These are phyloP conservation scores for Diogma glabrata DNA, from an alignment of 2,888 invertebrate species.

Conservation along the genomic window DNA sequence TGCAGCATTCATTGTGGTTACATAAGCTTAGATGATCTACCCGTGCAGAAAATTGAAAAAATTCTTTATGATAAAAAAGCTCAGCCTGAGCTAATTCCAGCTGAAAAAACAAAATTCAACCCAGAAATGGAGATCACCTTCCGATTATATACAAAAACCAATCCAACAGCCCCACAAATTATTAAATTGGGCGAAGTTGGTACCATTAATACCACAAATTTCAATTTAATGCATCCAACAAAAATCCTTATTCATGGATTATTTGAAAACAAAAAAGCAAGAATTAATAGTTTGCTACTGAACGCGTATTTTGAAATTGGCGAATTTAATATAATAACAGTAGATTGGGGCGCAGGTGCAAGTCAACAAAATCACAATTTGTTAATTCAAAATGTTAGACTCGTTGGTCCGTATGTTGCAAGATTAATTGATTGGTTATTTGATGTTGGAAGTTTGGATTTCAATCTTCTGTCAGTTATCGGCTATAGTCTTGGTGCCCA, in stretches of 20 bases:
- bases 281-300: slow-evolving; percentile 28
- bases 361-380: slow-evolving; percentile 29
- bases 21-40: too few relatives aligned
- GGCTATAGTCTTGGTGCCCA: slow-evolving; percentile 49
- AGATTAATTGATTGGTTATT: slow-evolving; percentile 26
- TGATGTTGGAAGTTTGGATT: slow-evolving; percentile 18
- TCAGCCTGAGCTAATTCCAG: too few relatives aligned
- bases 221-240: slow-evolving; percentile 20
- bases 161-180: slow-evolving; percentile 14
- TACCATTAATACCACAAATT: slow-evolving; percentile 19
- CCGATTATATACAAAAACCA: background rate
- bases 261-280: slow-evolving; percentile 29
- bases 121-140: background rate
- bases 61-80: too few relatives aligned
- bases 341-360: slow-evolving; percentile 31
- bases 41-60: too few relatives aligned
- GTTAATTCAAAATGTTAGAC: slow-evolving; percentile 25
- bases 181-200: slow-evolving; percentile 16
- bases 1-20: too few relatives aligned
- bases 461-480: slow-evolving; percentile 31
- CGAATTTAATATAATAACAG: slow-evolving; percentile 29
- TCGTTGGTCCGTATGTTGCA: slow-evolving; percentile 26
- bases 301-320: slow-evolving; percentile 27
- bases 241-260: slow-evolving; percentile 27
- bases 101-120: background rate